These are phyloP conservation scores for Zygogramma bicolorata DNA, from an alignment of 2,888 invertebrate genomes.

Conservation along the genomic window DNA sequence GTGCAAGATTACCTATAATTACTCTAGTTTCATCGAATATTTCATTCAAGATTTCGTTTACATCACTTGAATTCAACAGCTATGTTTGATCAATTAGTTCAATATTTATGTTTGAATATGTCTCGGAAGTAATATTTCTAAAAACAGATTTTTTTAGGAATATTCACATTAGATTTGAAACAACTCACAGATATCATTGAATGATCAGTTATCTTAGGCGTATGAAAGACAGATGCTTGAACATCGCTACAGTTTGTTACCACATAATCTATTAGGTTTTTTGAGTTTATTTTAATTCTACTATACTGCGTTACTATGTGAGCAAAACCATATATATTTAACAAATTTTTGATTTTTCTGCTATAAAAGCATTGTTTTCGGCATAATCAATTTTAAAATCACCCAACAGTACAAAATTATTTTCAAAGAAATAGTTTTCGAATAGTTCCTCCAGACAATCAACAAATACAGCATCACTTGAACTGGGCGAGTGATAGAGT, in stretches of 20 bases:
- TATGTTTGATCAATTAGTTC: conserved; percentile 14
- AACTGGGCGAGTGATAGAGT: conserved; percentile 13
- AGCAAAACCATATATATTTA: too few relatives aligned
- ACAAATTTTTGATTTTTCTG: conserved; percentile 15
- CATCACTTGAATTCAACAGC: conserved; percentile 5
- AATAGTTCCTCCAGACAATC: conserved; percentile 10
- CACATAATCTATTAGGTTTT: conserved; percentile 14
- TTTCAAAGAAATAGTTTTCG: conserved; percentile 7
- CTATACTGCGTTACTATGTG: conserved; percentile 13
- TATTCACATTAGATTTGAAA: conserved; percentile 14
- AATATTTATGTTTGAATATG: conserved; percentile 18
- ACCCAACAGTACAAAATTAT: conserved; percentile 10
- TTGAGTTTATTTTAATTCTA: conserved; percentile 11
- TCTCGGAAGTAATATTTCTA: conserved; percentile 16
- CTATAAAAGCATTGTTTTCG: conserved; percentile 9
- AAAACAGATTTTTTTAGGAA: conserved; percentile 8
- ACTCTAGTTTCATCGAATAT: conserved; percentile 13
- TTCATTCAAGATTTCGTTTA: conserved; percentile 12
- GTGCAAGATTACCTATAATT: conserved; percentile 18
- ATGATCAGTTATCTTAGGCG: conserved; percentile 20
- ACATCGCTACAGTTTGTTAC: conserved; percentile 1
- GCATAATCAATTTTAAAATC: conserved; percentile 8
- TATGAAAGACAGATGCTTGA: conserved; percentile 18
- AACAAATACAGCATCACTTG: conserved; percentile 14
- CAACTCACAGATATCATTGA: conserved; percentile 14